Conservation (phyloP, 2,797 vertebrate species). For the Sternarchorhynchus goeldii region DNA sequence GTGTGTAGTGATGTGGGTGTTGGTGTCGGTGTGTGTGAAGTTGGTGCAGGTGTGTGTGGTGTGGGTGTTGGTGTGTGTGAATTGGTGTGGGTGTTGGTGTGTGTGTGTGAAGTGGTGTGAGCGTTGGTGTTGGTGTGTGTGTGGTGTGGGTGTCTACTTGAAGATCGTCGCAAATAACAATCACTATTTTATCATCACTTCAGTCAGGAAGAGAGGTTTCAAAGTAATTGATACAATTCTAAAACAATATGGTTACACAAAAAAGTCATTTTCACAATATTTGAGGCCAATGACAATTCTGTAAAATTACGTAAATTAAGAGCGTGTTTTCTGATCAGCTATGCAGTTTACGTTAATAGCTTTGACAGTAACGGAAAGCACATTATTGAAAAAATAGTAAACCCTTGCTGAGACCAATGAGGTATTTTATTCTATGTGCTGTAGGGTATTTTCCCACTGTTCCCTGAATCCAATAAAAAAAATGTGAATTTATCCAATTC, state of each 20-base stretch:
- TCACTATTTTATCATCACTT: neutral
- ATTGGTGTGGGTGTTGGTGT: too few relatives aligned
- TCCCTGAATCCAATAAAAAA: conserved; percentile 6
- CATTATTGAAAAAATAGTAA: neutral
- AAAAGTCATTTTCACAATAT: neutral
- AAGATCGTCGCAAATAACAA: neutral
- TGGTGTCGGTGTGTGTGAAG: too few relatives aligned
- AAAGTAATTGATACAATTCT: neutral
- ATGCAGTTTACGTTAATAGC: neutral
- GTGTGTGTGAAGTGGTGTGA: too few relatives aligned
- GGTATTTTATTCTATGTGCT: neutral
- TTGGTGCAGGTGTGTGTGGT: too few relatives aligned
- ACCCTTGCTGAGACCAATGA: neutral
- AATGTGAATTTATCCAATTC: conserved; percentile 21
- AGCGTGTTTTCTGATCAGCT: neutral
- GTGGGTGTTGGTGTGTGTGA: too few relatives aligned
- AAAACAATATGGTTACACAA: neutral
- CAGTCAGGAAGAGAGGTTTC: neutral
- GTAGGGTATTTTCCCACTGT: conserved; percentile 33
- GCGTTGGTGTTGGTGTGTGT: too few relatives aligned
- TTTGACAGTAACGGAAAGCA: neutral
- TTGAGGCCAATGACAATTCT: neutral
- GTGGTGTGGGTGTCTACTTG: too few relatives aligned
- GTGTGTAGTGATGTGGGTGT: too few relatives aligned
- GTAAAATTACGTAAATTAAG: neutral